phyloP scores from a whole-genome alignment of 2,888 invertebrate species.

The Spisula solida region DNA sequence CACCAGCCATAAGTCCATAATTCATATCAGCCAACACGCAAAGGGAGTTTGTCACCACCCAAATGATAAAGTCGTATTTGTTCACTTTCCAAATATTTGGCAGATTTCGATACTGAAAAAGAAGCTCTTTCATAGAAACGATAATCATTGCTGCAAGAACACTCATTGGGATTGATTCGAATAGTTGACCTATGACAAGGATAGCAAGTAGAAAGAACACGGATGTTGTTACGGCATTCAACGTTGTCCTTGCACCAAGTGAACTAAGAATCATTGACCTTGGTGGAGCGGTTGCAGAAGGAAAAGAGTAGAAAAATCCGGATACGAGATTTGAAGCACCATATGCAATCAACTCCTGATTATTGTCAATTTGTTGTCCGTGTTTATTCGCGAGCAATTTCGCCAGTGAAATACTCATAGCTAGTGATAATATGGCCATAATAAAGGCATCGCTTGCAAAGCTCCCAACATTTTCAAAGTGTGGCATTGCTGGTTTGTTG shows the following conservation, averaged over 20 bases:
- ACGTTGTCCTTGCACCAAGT: slow-evolving; percentile 80
- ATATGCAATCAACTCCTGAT: slow-evolving; percentile 87
- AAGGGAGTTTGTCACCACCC: slow-evolving; percentile 77
- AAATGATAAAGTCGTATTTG: slow-evolving; percentile 91
- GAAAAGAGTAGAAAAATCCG: slow-evolving; percentile 87
- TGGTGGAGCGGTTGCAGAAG: slow-evolving; percentile 85
- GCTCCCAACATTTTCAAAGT: slow-evolving; percentile 52
- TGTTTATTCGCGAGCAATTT: slow-evolving; percentile 85
- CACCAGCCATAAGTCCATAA: slow-evolving; percentile 79
- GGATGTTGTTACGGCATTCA: slow-evolving; percentile 77
- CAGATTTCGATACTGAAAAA: slow-evolving; percentile 91
- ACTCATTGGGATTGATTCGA: slow-evolving; percentile 81
- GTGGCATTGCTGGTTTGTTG: slow-evolving; percentile 75
- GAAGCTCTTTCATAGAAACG: slow-evolving; percentile 87
- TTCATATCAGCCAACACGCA: slow-evolving; percentile 78
- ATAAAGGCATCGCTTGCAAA: slow-evolving; percentile 74
- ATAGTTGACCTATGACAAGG: slow-evolving; percentile 81
- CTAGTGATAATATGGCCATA: slow-evolving; percentile 77
- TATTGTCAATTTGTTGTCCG: slow-evolving; percentile 84
- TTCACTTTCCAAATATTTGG: slow-evolving; percentile 92
- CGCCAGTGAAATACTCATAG: slow-evolving; percentile 81
- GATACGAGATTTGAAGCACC: slow-evolving; percentile 84
- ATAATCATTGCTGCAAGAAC: slow-evolving; percentile 88
- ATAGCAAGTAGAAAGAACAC: slow-evolving; percentile 81
- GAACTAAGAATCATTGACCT: slow-evolving; percentile 79